Evolutionary conservation across 2,888 invertebrate genomes (phyloP).

Genomic region (Scaptomyza cyrtandrae): DNA sequence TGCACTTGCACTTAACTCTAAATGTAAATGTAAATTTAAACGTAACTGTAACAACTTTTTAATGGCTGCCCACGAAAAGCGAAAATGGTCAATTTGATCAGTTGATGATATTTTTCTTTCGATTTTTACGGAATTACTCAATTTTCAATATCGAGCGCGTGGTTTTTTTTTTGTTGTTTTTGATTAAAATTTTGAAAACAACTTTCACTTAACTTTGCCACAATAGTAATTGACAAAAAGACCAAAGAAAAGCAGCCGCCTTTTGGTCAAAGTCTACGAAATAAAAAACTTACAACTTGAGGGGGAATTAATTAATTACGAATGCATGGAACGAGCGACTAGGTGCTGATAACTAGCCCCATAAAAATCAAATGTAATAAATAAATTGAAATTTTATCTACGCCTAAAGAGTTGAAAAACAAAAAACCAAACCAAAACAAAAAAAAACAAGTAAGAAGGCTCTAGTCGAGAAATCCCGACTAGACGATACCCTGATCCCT

Average conservation of each 20-base stretch:
- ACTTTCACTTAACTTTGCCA: conserved; percentile 70
- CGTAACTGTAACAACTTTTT: conserved; percentile 4
- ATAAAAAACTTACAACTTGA: conserved; percentile 34
- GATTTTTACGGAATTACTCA: conserved; percentile 58
- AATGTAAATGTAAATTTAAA: conserved; percentile 35
- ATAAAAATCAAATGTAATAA: conserved; percentile 72
- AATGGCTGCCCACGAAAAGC: conserved; percentile 32
- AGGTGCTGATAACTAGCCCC: conserved; percentile 52
- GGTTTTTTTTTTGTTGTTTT: conserved; percentile 6
- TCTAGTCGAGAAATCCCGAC: no score
- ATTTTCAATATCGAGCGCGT: conserved; percentile 48
- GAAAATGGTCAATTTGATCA: conserved; percentile 32
- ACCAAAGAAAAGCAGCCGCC: conserved; percentile 55
- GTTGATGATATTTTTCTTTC: conserved; percentile 29
- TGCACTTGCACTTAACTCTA: conserved; percentile 27
- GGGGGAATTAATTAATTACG: conserved; percentile 82
- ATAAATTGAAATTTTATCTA: conserved; percentile 71
- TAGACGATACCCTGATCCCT: no score
- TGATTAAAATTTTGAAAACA: conserved; percentile 63
- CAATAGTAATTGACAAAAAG: conserved; percentile 64
- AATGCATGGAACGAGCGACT: conserved; percentile 69
- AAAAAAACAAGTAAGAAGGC: no score
- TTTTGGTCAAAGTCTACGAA: conserved; percentile 42
- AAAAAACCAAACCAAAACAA: no score
- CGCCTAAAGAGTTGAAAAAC: conserved; percentile 50